Percentiles rank a stretch among this genome's conserved stretches.
Evolutionary conservation across 2,888 invertebrate genomes (phyloP).

Genomic region (Leucophora obtusa): DNA sequence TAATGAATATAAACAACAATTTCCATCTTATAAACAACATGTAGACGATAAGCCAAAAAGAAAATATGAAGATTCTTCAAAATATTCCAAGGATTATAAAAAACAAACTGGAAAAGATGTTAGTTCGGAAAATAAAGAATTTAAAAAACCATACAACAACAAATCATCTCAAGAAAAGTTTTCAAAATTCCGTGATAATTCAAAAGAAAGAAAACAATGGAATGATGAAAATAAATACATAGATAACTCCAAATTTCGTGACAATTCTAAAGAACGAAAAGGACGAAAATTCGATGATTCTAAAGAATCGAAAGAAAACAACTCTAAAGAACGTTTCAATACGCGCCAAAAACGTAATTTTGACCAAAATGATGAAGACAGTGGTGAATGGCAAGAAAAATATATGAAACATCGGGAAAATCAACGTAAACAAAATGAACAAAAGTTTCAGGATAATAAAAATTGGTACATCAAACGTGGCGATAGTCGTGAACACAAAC

Average conservation of each 20-base stretch:
- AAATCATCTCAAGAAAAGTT: constrained; percentile 4
- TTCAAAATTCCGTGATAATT: neutral
- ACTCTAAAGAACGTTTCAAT: constrained; percentile 48
- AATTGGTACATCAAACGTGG: constrained; percentile 77
- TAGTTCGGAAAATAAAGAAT: constrained; percentile 15
- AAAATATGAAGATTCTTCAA: constrained; percentile 2
- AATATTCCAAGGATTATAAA: constrained; percentile 12
- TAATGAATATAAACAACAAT: constrained; percentile 3
- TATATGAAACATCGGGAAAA: constrained; percentile 75
- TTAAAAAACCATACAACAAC: neutral
- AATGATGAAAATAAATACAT: constrained; percentile 14
- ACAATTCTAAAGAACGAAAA: constrained; percentile 62
- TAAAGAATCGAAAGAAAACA: constrained; percentile 4
- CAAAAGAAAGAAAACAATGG: neutral
- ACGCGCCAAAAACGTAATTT: constrained; percentile 40
- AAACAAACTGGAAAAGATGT: constrained; percentile 1
- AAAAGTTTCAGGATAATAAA: constrained; percentile 69
- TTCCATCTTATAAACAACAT: neutral
- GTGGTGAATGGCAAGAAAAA: constrained; percentile 73
- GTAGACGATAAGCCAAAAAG: constrained; percentile 1
- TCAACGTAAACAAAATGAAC: constrained; percentile 69
- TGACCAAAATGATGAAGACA: constrained; percentile 37
- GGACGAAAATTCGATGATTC: constrained; percentile 36
- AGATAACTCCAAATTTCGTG: constrained; percentile 2
- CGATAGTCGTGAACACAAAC: constrained; percentile 72